Evolutionary conservation across 1,140 invertebrate species (phyloP), one percentile per base, ranked within the genome.

Genomic region (Eciton burchellii): DNA sequence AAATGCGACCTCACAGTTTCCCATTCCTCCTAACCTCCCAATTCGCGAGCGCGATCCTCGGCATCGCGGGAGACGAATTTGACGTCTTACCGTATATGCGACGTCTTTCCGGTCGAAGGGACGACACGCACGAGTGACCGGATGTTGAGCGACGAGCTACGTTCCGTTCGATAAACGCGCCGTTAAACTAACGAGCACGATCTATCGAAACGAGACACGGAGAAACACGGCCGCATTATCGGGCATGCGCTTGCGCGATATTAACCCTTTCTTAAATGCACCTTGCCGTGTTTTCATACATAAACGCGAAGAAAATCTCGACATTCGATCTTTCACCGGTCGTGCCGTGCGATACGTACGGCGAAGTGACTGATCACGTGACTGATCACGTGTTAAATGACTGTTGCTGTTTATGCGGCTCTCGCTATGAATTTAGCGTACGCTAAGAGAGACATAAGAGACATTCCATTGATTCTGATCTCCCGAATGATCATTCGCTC

Each of bases 21-120:
- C 70, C 63, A 35, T 8, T 77, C 35, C 19, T 70, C 63, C 65
- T 79, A 79, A 79, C 74, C 74, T 79, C 49, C 16, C 5, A 49
- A 79, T 45, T 68, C 19, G 59, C n/a, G 47, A 35, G 35, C 16
- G 26, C 19, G 19, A 47, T 41, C n/a, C n/a, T n/a, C n/a, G n/a
- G 26, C 0, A 14, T 12, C 19, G 11, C 8, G 26, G n/a, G 54
- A 2, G 9, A 43, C 11, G n/a, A 14, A 3, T 3, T 35, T n/a
- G n/a, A n/a, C n/a, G 1, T 56, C 74, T 79, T 70, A 79, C 63
- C 74, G 63, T 79, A 12, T 9, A 35, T 43, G 49, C 16, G 29
- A n/a, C 63, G 41, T 5, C 35, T 56, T 68, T 62, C 35, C 35
- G 63, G 14, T 9, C 47, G 60, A 77, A 11, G 29, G 14, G 6